phyloP scores from a whole-genome alignment of 1,140 invertebrate species.

The Galendromus occidentalis region DNA sequence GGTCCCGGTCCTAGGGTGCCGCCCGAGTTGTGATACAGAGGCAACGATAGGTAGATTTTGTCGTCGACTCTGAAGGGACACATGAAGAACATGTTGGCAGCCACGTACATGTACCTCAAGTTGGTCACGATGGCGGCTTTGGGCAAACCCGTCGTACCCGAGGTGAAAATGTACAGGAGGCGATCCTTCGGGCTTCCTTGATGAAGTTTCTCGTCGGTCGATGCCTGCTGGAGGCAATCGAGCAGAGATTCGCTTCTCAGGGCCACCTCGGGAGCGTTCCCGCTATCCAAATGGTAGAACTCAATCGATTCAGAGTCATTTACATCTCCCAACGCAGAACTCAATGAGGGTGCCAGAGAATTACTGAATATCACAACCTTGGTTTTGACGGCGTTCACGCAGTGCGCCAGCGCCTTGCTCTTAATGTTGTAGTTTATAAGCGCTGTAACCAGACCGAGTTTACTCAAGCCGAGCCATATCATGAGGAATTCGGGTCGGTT shows the following conservation, averaged over 20 bases:
- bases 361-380: constrained; percentile 23
- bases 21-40: constrained; percentile 83
- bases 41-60: constrained; percentile 65
- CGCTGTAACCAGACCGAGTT: constrained; percentile 24
- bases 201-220: neutral
- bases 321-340: neutral
- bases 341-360: constrained; percentile 12
- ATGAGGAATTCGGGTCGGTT: constrained; percentile 56
- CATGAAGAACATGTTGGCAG: constrained; percentile 30
- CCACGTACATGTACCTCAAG: constrained; percentile 41
- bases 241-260: neutral
- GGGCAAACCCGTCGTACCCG: constrained; percentile 73
- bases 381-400: constrained; percentile 23
- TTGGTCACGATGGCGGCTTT: constrained; percentile 68
- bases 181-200: constrained; percentile 15
- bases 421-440: constrained; percentile 25
- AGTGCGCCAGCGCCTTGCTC: constrained; percentile 23
- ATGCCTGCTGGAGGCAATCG: neutral
- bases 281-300: neutral
- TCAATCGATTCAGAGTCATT: neutral
- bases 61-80: constrained; percentile 39
- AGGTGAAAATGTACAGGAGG: constrained; percentile 62
- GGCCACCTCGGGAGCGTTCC: neutral
- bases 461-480: constrained; percentile 59
- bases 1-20: constrained; percentile 62